Conservation (phyloP, 2,797 vertebrate species). For the Eutrigla gurnardus region DNA sequence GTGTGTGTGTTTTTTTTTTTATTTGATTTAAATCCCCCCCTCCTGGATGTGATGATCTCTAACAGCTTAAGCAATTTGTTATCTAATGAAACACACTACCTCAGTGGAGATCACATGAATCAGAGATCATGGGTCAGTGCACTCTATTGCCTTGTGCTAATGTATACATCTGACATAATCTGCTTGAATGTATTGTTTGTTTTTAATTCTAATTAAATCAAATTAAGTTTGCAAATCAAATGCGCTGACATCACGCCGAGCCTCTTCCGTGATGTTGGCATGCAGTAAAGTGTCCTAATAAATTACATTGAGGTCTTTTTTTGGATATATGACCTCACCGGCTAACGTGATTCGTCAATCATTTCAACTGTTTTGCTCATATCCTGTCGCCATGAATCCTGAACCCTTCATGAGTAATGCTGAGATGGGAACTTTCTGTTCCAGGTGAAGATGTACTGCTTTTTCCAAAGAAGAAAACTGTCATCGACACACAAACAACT, state of each 20-base stretch:
- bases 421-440: slow-evolving; percentile 56
- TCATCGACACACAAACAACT: slow-evolving; percentile 1
- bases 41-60: background rate
- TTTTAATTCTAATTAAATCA: background rate
- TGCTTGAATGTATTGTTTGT: background rate
- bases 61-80: background rate
- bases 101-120: background rate
- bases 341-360: slow-evolving; percentile 6
- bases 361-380: slow-evolving; percentile 25
- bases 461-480: slow-evolving; percentile 31
- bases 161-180: background rate
- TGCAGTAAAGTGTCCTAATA: slow-evolving; percentile 30
- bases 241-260: slow-evolving; percentile 3
- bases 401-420: slow-evolving; percentile 31
- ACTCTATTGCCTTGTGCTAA: background rate
- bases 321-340: slow-evolving; percentile 17
- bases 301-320: slow-evolving; percentile 20
- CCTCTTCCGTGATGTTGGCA: background rate
- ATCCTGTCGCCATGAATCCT: slow-evolving; percentile 20
- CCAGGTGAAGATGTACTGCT: slow-evolving; percentile 54
- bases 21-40: background rate
- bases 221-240: slow-evolving; percentile 17
- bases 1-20: background rate
- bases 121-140: background rate
- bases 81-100: background rate